Conservation (phyloP, 2,113 vertebrate genomes). For the Perca schrenkii region DNA sequence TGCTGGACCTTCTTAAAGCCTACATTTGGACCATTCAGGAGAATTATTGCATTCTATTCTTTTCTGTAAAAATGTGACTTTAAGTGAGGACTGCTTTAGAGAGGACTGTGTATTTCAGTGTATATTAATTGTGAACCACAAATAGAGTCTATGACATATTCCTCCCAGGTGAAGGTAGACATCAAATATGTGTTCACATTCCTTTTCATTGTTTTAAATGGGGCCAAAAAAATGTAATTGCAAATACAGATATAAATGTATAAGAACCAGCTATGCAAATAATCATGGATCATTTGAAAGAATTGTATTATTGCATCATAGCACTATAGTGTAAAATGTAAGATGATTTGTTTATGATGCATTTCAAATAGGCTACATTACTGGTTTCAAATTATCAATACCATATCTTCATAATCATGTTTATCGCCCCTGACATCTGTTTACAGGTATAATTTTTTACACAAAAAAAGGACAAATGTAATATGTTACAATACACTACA, state of each 20-base stretch:
- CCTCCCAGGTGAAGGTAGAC: not conserved
- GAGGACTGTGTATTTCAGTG: not conserved
- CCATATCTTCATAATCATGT: not conserved
- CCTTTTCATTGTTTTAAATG: slow-evolving; percentile 14
- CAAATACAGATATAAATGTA: slow-evolving; percentile 24
- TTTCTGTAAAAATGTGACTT: not conserved
- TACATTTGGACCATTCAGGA: not conserved
- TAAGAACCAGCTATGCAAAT: slow-evolving; percentile 13
- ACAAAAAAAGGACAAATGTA: not conserved
- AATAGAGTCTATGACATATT: not conserved
- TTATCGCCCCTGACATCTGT: not conserved
- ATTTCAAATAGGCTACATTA: slow-evolving; percentile 20
- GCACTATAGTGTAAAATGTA: not conserved
- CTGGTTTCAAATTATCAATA: not conserved
- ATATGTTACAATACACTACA: not conserved
- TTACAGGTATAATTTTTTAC: not conserved
- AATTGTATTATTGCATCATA: not conserved
- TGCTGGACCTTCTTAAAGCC: not conserved
- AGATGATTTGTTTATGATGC: slow-evolving; percentile 9
- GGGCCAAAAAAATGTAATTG: slow-evolving; percentile 17
- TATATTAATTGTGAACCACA: slow-evolving; percentile 1
- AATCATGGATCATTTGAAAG: slow-evolving; percentile 1
- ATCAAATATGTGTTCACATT: slow-evolving; percentile 2
- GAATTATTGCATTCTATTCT: not conserved
- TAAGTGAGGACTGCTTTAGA: not conserved